Base-by-base conservation (phyloP, 2,113 vertebrate genomes). In the Desmodus rotundus region DNA sequence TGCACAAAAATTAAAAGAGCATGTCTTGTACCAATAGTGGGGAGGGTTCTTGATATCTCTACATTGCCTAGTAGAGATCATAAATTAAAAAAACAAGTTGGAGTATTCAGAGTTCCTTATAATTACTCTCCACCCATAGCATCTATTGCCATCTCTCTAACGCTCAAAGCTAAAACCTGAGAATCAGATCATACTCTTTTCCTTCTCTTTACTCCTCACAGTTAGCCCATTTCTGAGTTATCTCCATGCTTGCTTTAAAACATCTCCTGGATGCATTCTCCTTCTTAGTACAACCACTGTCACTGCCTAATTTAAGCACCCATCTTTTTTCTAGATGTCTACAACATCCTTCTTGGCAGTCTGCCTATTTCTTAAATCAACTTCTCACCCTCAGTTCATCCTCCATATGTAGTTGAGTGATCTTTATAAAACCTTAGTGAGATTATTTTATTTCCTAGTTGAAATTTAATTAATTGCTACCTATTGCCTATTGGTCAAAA, bases 361-460 rank as follows among this genome's bases (percentile, higher is more conserved):
- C 43, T 63, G 24, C 24, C 8, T 81, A 26, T 43, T 84, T 92
- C 28, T 89, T n/a, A 76, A 68, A n/a, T 52, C 19, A 86, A 38
- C 52, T 52, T 82, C 31, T 54, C 56, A 89, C 6, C 24, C 50
- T 81, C 8, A 7, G 45, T 67, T 6, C 72, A 81, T 80, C 56
- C 33, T 84, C 74, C 14, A 24, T 24, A 20, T 86, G 7, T 58
- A 89, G 33, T 43, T 20, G 28, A 81, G 24, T 50, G 38, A 94
- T 84, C 9, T 76, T 96, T 56, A 91, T 89, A 70, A 95, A 89
- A 90, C 56, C 73, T 20, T 91, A 82, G 96, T 80, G 22, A 43
- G 50, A 50, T 54, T 20, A 38, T 89, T 95, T 76, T 63, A 63
- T 94, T 84, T 36, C 61, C 43, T 47, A 38, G 28, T 77, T 89